Evolutionary conservation across 2,888 invertebrate species (phyloP).

Genomic region (Sinopyrophorus schimmeli): DNA sequence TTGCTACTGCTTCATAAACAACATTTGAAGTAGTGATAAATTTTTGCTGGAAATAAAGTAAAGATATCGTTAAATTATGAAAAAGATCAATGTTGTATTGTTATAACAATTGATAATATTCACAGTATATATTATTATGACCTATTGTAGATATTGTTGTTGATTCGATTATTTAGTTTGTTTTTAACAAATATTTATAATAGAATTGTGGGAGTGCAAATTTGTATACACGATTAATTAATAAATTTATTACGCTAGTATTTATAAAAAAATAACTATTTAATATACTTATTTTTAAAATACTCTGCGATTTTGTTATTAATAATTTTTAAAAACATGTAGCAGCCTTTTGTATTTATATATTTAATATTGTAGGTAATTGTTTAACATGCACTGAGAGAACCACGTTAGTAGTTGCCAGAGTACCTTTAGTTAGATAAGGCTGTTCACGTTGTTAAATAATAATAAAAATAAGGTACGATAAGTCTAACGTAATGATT

Average conservation of each 20-base stretch:
- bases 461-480: conserved; percentile 45
- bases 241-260: conserved; percentile 8
- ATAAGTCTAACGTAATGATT: conserved; percentile 49
- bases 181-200: conserved; percentile 39
- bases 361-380: conserved; percentile 52
- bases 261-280: conserved; percentile 13
- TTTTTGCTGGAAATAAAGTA: conserved; percentile 46
- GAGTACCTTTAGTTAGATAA: conserved; percentile 57
- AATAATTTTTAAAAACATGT: conserved; percentile 36
- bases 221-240: conserved; percentile 15
- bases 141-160: conserved; percentile 56
- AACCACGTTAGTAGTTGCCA: conserved; percentile 55
- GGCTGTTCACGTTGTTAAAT: conserved; percentile 59
- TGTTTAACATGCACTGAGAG: conserved; percentile 53
- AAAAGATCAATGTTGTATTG: conserved; percentile 69
- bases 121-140: conserved; percentile 52
- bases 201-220: conserved; percentile 31
- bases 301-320: conserved; percentile 19
- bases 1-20: conserved; percentile 46
- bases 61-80: conserved; percentile 62
- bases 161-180: conserved; percentile 48
- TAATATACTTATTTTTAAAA: conserved; percentile 12
- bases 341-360: conserved; percentile 53
- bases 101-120: conserved; percentile 57
- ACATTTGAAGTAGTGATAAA: conserved; percentile 51